Conservation (phyloP, 2,113 vertebrate species). For the Vireo altiloquus region DNA sequence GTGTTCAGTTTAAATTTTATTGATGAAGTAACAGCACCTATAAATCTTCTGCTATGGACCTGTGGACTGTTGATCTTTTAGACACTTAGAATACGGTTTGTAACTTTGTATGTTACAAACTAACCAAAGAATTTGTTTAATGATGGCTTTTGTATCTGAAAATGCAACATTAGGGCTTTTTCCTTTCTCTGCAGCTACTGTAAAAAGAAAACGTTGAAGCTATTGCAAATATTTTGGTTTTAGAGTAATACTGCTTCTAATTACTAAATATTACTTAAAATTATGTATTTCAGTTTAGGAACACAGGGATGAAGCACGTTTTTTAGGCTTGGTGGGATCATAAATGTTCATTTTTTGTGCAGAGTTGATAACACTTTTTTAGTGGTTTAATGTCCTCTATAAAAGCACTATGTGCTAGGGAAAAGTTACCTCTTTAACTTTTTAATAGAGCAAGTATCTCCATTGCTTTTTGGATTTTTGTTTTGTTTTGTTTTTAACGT, state of each 20-base stretch:
- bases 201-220: neutral
- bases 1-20: neutral
- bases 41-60: neutral
- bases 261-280: neutral
- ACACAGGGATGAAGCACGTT: neutral
- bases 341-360: neutral
- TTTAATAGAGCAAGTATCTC: neutral
- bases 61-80: neutral
- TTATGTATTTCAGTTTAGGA: neutral
- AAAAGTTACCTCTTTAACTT: neutral
- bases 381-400: neutral
- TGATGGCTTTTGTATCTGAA: neutral
- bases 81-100: neutral
- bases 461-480: rapidly evolving
- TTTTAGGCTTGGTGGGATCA: neutral
- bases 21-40: neutral
- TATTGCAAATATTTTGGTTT: neutral
- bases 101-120: neutral
- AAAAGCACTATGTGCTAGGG: neutral
- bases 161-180: neutral
- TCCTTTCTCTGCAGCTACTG: rapidly evolving
- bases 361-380: neutral
- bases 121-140: neutral
- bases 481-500: neutral
- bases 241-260: neutral